phyloP scores from a whole-genome alignment of 2,797 vertebrate species.

The Siniperca undulata region DNA sequence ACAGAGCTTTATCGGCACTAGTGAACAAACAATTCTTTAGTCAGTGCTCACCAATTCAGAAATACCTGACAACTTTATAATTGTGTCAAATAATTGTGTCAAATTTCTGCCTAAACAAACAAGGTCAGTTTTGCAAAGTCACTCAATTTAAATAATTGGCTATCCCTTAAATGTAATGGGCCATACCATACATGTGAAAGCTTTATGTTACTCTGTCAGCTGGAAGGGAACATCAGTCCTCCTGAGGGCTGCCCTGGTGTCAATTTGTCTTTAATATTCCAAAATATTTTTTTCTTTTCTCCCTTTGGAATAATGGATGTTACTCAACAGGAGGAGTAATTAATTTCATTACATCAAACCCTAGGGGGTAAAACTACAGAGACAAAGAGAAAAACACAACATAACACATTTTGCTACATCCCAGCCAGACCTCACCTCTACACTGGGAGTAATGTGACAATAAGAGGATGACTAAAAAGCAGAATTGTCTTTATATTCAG shows the following conservation, averaged over 20 bases:
- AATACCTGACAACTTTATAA: neutral
- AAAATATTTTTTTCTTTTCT: neutral
- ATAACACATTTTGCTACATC: neutral
- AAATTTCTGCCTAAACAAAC: neutral
- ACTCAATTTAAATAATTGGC: neutral
- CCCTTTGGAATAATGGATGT: neutral
- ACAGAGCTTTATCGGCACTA: neutral
- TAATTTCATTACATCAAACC: slow-evolving; percentile 3
- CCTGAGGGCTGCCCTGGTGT: neutral
- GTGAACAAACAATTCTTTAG: neutral
- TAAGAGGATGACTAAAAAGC: slow-evolving; percentile 38
- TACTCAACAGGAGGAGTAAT: neutral
- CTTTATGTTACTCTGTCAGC: neutral
- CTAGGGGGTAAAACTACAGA: neutral
- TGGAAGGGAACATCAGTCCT: neutral
- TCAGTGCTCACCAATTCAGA: neutral
- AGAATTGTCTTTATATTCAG: slow-evolving; percentile 7
- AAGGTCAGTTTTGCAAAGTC: neutral
- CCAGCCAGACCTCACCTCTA: neutral
- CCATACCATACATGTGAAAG: neutral
- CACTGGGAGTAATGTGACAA: neutral
- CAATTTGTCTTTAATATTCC: neutral
- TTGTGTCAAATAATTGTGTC: neutral
- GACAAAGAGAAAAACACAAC: neutral
- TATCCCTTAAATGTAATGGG: neutral